A percentile compares a stretch with the other conserved stretches of the same genome.
phyloP scores from a whole-genome alignment of 1,140 invertebrate genomes.

The Paraescarpia echinospica region DNA sequence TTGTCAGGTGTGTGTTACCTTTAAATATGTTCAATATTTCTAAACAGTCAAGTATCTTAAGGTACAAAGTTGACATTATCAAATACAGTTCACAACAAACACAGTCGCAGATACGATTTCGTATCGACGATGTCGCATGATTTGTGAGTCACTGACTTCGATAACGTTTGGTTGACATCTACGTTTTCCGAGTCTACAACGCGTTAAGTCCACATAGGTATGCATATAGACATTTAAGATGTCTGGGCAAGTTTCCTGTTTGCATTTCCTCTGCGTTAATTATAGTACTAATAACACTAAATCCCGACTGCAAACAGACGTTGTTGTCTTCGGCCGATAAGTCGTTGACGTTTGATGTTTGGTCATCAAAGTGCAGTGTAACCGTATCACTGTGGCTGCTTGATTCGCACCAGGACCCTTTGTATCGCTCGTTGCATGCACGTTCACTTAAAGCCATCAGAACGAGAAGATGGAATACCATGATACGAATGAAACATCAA shows the following conservation, averaged over 20 bases:
- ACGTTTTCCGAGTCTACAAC: not conserved
- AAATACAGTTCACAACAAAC: too few relatives aligned
- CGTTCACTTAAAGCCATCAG: not conserved
- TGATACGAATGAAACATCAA: not conserved
- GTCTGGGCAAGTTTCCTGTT: not conserved
- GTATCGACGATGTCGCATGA: not conserved
- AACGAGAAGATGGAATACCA: not conserved
- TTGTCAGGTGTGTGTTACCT: too few relatives aligned
- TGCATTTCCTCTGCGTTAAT: not conserved
- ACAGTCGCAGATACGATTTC: not conserved
- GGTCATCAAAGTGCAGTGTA: not conserved
- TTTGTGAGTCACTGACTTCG: not conserved
- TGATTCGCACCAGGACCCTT: not conserved
- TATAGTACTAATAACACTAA: not conserved
- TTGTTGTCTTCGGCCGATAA: not conserved
- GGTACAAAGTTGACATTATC: too few relatives aligned
- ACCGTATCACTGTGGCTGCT: not conserved
- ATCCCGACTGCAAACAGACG: not conserved
- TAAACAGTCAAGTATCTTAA: too few relatives aligned
- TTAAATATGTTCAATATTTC: too few relatives aligned
- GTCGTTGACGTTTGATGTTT: not conserved
- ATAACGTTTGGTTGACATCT: not conserved
- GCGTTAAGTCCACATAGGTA: not conserved
- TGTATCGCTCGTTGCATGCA: not conserved
- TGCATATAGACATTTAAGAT: not conserved